These are phyloP conservation scores for Sternarchorhynchus goeldii DNA, from an alignment of 2,797 vertebrate genomes.

Conservation along the genomic window DNA sequence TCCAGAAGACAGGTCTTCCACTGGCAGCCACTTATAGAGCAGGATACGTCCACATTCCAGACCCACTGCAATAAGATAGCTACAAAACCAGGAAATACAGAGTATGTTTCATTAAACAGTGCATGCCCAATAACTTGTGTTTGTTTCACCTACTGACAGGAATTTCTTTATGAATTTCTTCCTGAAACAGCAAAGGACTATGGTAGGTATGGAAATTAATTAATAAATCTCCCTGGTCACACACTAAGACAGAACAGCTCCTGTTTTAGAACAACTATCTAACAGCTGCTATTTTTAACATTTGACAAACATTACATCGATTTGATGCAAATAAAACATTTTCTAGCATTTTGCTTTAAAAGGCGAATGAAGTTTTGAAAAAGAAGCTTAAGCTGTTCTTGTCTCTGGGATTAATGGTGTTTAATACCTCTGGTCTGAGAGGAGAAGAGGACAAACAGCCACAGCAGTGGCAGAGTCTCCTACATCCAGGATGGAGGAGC, in stretches of 20 bases:
- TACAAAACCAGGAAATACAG: conserved; percentile 58
- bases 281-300: too few species aligned
- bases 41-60: conserved; percentile 86
- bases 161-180: too few species aligned
- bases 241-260: too few species aligned
- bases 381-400: background rate
- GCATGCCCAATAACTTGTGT: too few species aligned
- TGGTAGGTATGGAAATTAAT: too few species aligned
- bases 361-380: background rate
- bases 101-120: background rate
- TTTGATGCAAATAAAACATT: too few species aligned
- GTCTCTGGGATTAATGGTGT: background rate
- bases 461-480: conserved; percentile 90
- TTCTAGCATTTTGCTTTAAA: too few species aligned
- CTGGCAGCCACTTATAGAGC: conserved; percentile 84
- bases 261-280: too few species aligned
- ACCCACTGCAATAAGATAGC: conserved; percentile 89
- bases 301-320: too few species aligned
- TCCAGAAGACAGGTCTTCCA: conserved; percentile 64
- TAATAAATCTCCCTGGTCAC: too few species aligned
- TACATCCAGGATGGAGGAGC: conserved; percentile 86
- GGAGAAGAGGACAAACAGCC: conserved; percentile 76
- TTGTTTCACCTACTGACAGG: too few species aligned
- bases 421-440: conserved; percentile 77
- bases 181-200: too few species aligned